phyloP scores from a whole-genome alignment of 2,113 vertebrate genomes.

The Pelodiscus sinensis region DNA sequence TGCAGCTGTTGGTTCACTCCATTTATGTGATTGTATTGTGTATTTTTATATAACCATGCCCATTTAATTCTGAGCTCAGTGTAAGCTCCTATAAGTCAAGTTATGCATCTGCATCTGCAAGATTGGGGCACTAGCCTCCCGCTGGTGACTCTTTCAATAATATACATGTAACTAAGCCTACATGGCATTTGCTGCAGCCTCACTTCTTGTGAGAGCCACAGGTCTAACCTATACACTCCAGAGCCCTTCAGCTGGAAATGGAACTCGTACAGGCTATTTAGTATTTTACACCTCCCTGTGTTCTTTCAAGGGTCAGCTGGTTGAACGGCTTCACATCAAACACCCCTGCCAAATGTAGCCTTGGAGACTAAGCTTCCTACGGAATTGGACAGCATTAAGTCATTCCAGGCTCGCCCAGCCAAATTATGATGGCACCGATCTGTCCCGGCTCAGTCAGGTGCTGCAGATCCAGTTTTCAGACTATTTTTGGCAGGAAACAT shows the following conservation, averaged over 20 bases:
- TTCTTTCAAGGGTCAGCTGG: neutral
- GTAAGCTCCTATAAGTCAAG: fast-evolving
- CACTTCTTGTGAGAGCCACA: neutral
- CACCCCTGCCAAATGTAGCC: neutral
- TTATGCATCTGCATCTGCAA: fast-evolving
- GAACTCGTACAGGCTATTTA: neutral
- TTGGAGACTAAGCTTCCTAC: fast-evolving
- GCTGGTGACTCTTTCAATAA: fast-evolving
- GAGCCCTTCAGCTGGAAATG: fast-evolving
- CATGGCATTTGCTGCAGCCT: neutral
- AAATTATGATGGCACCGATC: neutral
- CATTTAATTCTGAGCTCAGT: fast-evolving
- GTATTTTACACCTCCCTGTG: neutral
- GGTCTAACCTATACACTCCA: neutral
- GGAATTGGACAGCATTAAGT: neutral
- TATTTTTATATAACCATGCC: neutral
- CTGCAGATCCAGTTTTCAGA: neutral
- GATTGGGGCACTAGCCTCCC: neutral
- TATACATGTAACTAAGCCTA: neutral
- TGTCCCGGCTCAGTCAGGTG: neutral
- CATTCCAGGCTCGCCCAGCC: fast-evolving
- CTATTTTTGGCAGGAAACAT: neutral
- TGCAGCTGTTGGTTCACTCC: neutral
- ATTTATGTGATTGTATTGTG: neutral
- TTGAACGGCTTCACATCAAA: fast-evolving